phyloP scores from a whole-genome alignment of 2,888 invertebrate genomes.

The Eupithecia subumbrata region DNA sequence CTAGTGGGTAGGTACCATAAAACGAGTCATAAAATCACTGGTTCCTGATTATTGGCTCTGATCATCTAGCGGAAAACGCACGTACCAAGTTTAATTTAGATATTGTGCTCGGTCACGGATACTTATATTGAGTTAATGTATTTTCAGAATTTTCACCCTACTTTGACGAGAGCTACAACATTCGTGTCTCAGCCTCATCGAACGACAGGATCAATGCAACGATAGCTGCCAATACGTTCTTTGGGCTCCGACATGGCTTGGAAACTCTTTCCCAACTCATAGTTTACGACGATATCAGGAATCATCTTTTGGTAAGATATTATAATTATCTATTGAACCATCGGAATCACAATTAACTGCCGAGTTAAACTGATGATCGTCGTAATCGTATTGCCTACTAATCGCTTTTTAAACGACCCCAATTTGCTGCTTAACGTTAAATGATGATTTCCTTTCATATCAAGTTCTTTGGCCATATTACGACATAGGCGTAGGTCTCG shows the following conservation, averaged over 20 bases:
- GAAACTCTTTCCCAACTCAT: constrained; percentile 88
- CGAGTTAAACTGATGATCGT: background rate
- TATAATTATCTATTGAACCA: background rate
- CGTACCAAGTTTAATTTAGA: background rate
- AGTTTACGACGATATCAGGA: constrained; percentile 86
- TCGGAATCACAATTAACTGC: background rate
- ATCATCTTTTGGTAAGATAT: constrained; percentile 79
- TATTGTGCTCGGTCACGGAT: background rate
- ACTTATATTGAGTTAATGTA: background rate
- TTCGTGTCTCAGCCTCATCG: constrained; percentile 68
- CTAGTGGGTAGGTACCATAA: background rate
- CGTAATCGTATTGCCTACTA: background rate
- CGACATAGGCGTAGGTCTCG: background rate
- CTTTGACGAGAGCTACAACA: constrained; percentile 85
- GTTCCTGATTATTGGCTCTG: background rate
- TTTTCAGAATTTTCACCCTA: constrained; percentile 77
- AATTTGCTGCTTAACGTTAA: constrained; percentile 6
- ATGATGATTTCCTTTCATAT: constrained; percentile 6
- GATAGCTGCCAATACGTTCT: constrained; percentile 85
- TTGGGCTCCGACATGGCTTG: constrained; percentile 87
- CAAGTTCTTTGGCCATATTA: background rate
- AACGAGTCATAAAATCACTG: background rate
- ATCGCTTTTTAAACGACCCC: constrained; percentile 18
- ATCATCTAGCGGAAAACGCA: background rate
- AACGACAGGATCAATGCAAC: constrained; percentile 82